These are phyloP conservation scores for Leptopilina clavipes DNA, from an alignment of 1,140 invertebrate genomes.

Conservation along the genomic window DNA sequence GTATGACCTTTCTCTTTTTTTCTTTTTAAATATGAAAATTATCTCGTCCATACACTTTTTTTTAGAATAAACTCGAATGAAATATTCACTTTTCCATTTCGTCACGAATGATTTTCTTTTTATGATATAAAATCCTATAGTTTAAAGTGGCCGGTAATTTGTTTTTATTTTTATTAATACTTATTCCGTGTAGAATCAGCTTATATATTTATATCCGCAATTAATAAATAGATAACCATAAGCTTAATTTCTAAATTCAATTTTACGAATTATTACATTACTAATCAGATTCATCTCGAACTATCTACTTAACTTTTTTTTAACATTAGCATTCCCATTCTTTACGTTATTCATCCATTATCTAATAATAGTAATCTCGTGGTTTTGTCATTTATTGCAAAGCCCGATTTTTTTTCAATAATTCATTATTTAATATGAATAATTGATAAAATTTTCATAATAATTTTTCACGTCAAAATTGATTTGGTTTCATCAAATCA, in stretches of 20 bases:
- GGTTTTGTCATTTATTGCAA: constrained; percentile 49
- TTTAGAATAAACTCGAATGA: background rate
- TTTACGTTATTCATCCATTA: background rate
- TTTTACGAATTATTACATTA: constrained; percentile 55
- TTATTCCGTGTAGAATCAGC: constrained; percentile 54
- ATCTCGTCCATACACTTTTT: background rate
- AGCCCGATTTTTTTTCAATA: constrained; percentile 43
- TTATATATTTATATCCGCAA: constrained; percentile 62
- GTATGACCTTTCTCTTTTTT: constrained; percentile 41
- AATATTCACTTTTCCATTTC: constrained; percentile 31
- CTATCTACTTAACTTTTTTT: constrained; percentile 52
- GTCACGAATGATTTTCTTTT: constrained; percentile 48
- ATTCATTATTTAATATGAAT: background rate
- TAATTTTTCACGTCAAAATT: background rate
- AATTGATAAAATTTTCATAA: background rate
- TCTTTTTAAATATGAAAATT: constrained; percentile 36
- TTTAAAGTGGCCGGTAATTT: constrained; percentile 72
- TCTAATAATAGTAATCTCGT: constrained; percentile 35
- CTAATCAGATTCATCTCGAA: constrained; percentile 54
- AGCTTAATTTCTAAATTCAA: constrained; percentile 62
- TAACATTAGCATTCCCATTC: constrained; percentile 40
- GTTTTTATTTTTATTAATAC: constrained; percentile 56
- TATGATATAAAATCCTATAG: constrained; percentile 67
- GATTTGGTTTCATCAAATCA: background rate
- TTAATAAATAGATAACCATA: constrained; percentile 65